Evolutionary conservation across 2,888 invertebrate species (phyloP).

Genomic region (Eupithecia subfuscata): DNA sequence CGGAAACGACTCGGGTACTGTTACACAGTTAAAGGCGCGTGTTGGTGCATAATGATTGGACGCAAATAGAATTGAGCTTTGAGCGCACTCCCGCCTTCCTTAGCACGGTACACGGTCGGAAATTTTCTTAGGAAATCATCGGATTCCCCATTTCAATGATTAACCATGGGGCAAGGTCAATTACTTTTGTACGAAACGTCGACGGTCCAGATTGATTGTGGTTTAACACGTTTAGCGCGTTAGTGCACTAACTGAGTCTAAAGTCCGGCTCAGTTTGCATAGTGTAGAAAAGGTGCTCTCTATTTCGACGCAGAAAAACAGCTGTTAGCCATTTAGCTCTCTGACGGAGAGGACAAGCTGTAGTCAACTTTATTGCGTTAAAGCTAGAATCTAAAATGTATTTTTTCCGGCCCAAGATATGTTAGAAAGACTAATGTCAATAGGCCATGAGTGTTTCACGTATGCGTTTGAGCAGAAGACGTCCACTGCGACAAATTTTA

Average conservation of each 20-base stretch:
- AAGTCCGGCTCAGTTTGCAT: too few species aligned
- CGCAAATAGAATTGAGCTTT: slow-evolving; percentile 74
- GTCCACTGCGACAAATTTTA: neutral
- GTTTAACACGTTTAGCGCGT: too few species aligned
- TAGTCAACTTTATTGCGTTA: too few species aligned
- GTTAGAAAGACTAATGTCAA: too few species aligned
- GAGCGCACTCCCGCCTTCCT: slow-evolving; percentile 58
- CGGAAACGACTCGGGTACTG: slow-evolving; percentile 79
- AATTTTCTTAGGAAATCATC: neutral
- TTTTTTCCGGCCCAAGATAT: too few species aligned
- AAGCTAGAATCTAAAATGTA: too few species aligned
- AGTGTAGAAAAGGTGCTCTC: too few species aligned
- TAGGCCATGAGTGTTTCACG: neutral
- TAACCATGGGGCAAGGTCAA: neutral
- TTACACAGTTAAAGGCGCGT: slow-evolving; percentile 79
- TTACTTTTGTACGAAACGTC: neutral
- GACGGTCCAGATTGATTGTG: neutral
- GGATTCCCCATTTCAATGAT: neutral
- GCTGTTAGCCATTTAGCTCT: too few species aligned
- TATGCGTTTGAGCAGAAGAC: neutral
- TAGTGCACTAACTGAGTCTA: too few species aligned
- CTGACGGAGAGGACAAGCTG: too few species aligned
- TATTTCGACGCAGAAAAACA: too few species aligned
- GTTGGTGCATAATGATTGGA: slow-evolving; percentile 79
- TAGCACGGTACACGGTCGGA: slow-evolving; percentile 20